phyloP scores from a whole-genome alignment of 2,113 vertebrate genomes.

The Cebus imitator region DNA sequence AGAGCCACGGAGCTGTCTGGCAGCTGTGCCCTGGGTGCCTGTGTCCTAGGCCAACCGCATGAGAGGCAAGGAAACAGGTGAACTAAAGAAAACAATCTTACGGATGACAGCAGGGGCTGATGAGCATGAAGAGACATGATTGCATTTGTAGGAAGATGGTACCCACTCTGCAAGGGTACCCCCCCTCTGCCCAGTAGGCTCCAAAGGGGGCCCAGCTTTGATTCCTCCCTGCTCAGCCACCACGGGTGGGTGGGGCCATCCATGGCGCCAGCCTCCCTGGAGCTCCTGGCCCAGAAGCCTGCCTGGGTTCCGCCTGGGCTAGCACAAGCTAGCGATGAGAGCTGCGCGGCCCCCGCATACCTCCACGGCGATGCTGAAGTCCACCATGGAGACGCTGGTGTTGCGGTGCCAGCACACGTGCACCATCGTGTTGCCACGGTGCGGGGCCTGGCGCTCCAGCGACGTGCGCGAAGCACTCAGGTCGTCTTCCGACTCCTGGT shows the following conservation, averaged over 20 bases:
- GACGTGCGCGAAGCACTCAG: constrained; percentile 90
- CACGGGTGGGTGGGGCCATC: background rate
- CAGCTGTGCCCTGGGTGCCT: background rate
- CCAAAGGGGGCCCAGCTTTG: too few relatives aligned
- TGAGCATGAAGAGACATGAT: constrained; percentile 43
- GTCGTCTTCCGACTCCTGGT: constrained; percentile 98
- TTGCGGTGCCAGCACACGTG: constrained; percentile 99
- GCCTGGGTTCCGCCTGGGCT: background rate
- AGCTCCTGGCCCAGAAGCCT: too few relatives aligned
- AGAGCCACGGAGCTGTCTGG: background rate
- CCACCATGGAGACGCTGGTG: constrained; percentile 99
- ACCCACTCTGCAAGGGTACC: constrained; percentile 45
- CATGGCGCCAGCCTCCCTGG: too few relatives aligned
- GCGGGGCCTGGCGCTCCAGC: constrained; percentile 92
- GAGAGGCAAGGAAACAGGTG: background rate
- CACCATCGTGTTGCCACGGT: constrained; percentile 98
- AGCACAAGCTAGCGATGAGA: background rate
- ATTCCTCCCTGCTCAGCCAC: too few relatives aligned
- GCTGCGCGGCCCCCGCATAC: constrained; percentile 78
- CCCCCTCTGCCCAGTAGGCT: too few relatives aligned
- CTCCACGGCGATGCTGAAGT: constrained; percentile 98
- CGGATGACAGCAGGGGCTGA: constrained; percentile 47
- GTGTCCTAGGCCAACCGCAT: background rate
- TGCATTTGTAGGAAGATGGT: constrained; percentile 67
- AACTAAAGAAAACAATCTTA: background rate